phyloP scores from a whole-genome alignment of 2,113 vertebrate species.

The Empidonax alnorum region DNA sequence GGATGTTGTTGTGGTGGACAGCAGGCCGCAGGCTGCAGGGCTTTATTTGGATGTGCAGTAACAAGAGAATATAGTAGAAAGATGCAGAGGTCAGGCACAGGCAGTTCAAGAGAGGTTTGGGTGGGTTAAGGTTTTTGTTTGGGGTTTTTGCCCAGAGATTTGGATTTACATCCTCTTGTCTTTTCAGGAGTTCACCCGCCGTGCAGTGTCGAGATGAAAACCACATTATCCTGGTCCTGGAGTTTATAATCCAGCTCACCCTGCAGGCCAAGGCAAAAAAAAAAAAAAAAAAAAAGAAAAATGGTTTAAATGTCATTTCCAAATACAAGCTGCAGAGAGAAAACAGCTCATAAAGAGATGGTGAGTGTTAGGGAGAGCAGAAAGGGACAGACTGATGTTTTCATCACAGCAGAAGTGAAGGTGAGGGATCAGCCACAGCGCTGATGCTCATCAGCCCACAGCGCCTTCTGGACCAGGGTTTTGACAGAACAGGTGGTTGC shows the following conservation, averaged over 20 bases:
- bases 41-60: slow-evolving; percentile 29
- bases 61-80: not conserved
- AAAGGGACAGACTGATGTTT: not conserved
- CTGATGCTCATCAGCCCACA: not conserved
- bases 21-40: not conserved
- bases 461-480: not conserved
- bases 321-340: slow-evolving; percentile 34
- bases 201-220: slow-evolving; percentile 97
- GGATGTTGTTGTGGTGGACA: not conserved
- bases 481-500: slow-evolving; percentile 24
- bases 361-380: slow-evolving; percentile 13
- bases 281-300: not conserved
- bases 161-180: slow-evolving; percentile 17
- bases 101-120: not conserved
- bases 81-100: slow-evolving; percentile 13
- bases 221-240: slow-evolving; percentile 89
- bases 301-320: slow-evolving; percentile 38
- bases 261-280: slow-evolving; percentile 69
- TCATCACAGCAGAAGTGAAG: not conserved
- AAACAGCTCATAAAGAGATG: not conserved
- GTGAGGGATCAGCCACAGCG: not conserved
- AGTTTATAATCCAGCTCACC: slow-evolving; percentile 94
- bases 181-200: slow-evolving; percentile 82
- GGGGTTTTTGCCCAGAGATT: not conserved
- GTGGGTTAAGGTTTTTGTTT: slow-evolving; percentile 3